Evolutionary conservation across 2,888 invertebrate species (phyloP).

Genomic region (Steinernema scapterisci): DNA sequence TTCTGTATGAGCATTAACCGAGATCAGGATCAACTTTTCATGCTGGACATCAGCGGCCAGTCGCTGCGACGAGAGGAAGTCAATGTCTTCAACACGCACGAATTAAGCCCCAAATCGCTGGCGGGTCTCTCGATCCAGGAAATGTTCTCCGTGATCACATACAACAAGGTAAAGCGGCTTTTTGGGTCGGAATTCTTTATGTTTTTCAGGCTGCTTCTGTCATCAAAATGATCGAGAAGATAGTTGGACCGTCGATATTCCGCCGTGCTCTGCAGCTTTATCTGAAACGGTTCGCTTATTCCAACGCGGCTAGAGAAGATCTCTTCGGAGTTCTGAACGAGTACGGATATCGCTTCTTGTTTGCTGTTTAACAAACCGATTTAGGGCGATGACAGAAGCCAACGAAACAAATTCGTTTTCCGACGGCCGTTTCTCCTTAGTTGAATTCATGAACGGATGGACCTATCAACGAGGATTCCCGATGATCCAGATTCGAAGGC

Average conservation of each 20-base stretch:
- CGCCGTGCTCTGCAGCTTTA: slow-evolving; percentile 29
- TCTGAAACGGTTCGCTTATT: slow-evolving; percentile 31
- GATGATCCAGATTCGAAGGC: slow-evolving; percentile 46
- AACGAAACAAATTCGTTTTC: slow-evolving; percentile 16
- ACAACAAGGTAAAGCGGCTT: slow-evolving; percentile 19
- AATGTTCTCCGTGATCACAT: slow-evolving; percentile 27
- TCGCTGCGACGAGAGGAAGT: neutral
- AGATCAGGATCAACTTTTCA: slow-evolving; percentile 22
- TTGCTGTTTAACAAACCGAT: too few relatives aligned
- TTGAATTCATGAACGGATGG: slow-evolving; percentile 53
- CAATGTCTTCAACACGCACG: slow-evolving; percentile 25
- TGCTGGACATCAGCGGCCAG: slow-evolving; percentile 7
- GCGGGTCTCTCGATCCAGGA: slow-evolving; percentile 21
- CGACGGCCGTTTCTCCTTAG: slow-evolving; percentile 5
- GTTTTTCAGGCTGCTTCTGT: slow-evolving; percentile 33
- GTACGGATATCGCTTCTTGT: neutral
- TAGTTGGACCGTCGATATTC: slow-evolving; percentile 30
- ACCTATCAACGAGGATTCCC: slow-evolving; percentile 54
- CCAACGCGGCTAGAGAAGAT: slow-evolving; percentile 32
- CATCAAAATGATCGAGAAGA: slow-evolving; percentile 30
- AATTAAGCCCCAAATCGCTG: neutral
- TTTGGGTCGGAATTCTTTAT: neutral
- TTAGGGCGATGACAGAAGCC: neutral
- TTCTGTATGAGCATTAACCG: neutral
- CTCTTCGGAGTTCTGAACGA: slow-evolving; percentile 26